These are phyloP conservation scores for Seira ritae DNA, from an alignment of 2,888 invertebrate genomes.

Conservation along the genomic window DNA sequence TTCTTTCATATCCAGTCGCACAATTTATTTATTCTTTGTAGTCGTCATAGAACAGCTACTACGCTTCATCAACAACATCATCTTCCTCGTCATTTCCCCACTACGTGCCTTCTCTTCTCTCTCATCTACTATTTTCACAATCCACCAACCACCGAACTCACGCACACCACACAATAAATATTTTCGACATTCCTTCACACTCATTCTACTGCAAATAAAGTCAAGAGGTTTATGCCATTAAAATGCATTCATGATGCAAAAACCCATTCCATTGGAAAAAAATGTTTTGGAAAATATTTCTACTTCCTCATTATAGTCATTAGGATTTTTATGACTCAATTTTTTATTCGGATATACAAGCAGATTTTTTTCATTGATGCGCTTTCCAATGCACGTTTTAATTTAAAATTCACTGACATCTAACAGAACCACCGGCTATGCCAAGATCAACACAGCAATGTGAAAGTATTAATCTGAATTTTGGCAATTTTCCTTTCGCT, in stretches of 20 bases:
- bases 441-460: too few relatives aligned
- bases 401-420: too few relatives aligned
- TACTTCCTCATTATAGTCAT: neutral
- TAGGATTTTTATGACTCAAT: too few relatives aligned
- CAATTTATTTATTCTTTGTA: constrained; percentile 54
- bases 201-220: neutral
- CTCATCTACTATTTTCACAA: too few relatives aligned
- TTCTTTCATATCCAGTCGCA: constrained; percentile 47
- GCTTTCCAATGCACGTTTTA: too few relatives aligned
- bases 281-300: neutral
- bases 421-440: too few relatives aligned
- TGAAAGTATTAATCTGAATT: too few relatives aligned
- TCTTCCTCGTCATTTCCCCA: constrained; percentile 11
- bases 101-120: neutral
- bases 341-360: too few relatives aligned
- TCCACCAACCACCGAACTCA: neutral
- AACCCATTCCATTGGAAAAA: neutral
- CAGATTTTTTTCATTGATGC: too few relatives aligned
- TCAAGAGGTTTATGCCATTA: too few relatives aligned
- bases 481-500: constrained; percentile 11
- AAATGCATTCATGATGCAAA: neutral
- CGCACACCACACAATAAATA: constrained; percentile 1
- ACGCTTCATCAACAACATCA: constrained; percentile 14
- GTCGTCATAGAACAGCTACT: constrained; percentile 9
- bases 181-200: constrained; percentile 4